Evolutionary conservation across 1,140 invertebrate genomes (phyloP), one percentile per base, ranked within the genome.

Genomic region (Acyrthosiphon pisum): DNA sequence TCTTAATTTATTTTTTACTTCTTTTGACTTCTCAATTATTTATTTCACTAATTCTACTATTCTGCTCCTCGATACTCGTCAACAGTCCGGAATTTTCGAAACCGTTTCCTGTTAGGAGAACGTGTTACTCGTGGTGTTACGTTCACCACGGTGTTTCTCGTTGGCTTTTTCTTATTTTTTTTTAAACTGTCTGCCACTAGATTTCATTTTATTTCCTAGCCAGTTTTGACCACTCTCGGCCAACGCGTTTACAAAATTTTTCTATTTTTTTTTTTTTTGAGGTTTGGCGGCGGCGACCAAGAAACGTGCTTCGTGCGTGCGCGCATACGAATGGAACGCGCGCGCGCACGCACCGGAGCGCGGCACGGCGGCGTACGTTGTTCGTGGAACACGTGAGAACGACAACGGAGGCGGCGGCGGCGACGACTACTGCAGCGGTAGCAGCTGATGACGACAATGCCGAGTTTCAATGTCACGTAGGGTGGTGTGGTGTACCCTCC

Each of bases 361-460:
- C 35, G 76, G 35, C 76, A 35, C 35, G 6, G 6, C 35, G 35
- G 35, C 76, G n/a, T 37, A 23, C 76, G 76, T 35, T 0, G 30
- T 83, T 83, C 76, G 76, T 83, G 30, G 60, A 76, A 76, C 76
- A 83, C 76, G 76, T 83, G 76, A 83, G 76, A 83, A 83, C 35
- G 35, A 23, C 76, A 83, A 23, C 35, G 76, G 37, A 44, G 35
- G 9, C 41, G 37, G 83, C 83, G 83, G 83, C 83, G 56, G 1
- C 56, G 56, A 3, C 23, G 1, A 14, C 60, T 14, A 0, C 60
- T 6, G 30, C 30, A 6, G 60, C 30, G n/a, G 60, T 9, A 30
- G 56, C 60, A 68, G 60, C 60, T 68, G 37, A 41, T 41, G 83
- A 23, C 83, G 83, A 44, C 37, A 37, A 23, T 41, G 41, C 41